phyloP scores from a whole-genome alignment of 2,113 vertebrate species.

The Vulpes vulpes region DNA sequence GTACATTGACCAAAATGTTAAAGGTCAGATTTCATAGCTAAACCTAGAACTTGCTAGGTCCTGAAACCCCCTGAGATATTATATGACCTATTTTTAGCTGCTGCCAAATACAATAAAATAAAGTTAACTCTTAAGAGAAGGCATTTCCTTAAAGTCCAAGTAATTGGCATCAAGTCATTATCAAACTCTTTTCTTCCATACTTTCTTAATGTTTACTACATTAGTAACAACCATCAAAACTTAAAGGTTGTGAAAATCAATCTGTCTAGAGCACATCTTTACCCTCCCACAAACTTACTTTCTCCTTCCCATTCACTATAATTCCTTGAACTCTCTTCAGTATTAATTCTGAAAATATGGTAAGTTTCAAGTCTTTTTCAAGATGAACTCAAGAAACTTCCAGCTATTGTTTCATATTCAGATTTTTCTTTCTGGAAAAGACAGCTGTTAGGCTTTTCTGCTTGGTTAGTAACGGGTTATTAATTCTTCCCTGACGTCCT shows the following conservation, averaged over 20 bases:
- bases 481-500: slow-evolving; percentile 20
- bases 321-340: slow-evolving; percentile 12
- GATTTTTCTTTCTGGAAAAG: slow-evolving; percentile 48
- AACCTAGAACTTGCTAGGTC: background rate
- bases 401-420: slow-evolving; percentile 28
- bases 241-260: slow-evolving; percentile 51
- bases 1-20: slow-evolving; percentile 34
- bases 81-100: slow-evolving; percentile 44
- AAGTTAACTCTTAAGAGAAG: slow-evolving; percentile 33
- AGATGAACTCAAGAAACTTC: slow-evolving; percentile 49
- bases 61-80: background rate
- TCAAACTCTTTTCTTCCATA: slow-evolving; percentile 15
- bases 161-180: background rate
- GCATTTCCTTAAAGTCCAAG: background rate
- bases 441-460: background rate
- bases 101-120: slow-evolving; percentile 37
- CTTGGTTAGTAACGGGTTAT: slow-evolving; percentile 32
- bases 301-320: slow-evolving; percentile 55
- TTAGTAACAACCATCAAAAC: slow-evolving; percentile 25
- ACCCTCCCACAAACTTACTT: background rate
- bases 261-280: background rate
- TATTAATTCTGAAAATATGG: slow-evolving; percentile 1
- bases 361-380: slow-evolving; percentile 45
- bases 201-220: background rate
- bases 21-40: slow-evolving; percentile 69